Base-by-base conservation (phyloP, 2,888 invertebrate genomes). In the Lasioglossum oenotherae region DNA sequence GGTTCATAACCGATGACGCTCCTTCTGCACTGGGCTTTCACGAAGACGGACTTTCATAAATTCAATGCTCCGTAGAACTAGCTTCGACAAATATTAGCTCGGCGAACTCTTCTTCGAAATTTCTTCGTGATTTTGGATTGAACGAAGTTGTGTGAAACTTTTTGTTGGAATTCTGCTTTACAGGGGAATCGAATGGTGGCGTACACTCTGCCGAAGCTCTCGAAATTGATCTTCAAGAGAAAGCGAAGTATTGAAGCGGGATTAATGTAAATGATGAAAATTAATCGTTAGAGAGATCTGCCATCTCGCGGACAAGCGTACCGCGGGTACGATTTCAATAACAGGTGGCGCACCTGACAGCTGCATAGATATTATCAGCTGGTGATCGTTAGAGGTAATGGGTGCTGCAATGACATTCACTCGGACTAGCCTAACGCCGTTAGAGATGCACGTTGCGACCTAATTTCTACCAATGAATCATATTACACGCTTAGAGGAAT, bases 261-360 rank as follows among this genome's bases (percentile, higher is more conserved):
- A 74, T 72, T 19, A n/a, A 31, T 49, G 31, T 38, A 71, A 86
- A 85, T 74, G 71, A 69, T 71, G 10, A 3, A 74, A 80, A 74
- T 83, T 86, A 79, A 87, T 64, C 38, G 23, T 67, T 5, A 27
- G 38, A n/a, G 64, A 67, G 80, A 23, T 81, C 79, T 35, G 85
- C 87, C 80, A 81, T 88, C 78, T 84, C 78, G 83, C 76, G 88
- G 78, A 60, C 77, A 67, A 35, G 14, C 57, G 14, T 57, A 60
- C 72, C 44, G 46, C 31, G 67, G 72, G 53, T 49, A 83, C 64
- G 75, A 80, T 78, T 69, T 74, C 85, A 83, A 85, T 89, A 91
- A 81, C 89, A 91, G 89, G 87, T 89, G 90, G 87, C 85, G 82
- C 84, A 86, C 84, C 90, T 88, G 86, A 77, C 78, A 82, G 85